Evolutionary conservation across 2,797 vertebrate genomes (phyloP), one percentile per base, ranked within the genome.

Genomic region (Rhinichthys osculus): DNA sequence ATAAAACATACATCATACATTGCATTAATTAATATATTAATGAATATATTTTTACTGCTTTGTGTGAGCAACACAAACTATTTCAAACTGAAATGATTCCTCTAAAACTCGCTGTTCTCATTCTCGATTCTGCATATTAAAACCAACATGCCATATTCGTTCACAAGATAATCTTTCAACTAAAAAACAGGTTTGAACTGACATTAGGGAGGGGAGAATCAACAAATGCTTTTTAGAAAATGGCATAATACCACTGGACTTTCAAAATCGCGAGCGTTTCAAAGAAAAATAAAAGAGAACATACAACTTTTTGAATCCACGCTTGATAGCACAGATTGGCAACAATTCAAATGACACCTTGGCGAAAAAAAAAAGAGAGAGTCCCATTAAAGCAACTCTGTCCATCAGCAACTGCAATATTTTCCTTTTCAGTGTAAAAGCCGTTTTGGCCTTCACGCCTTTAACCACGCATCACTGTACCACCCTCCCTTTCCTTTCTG

Each of bases 401-500:
- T 72, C 67, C 59, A 76, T 52, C 54, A 69, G 30, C 62, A 70
- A 40, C 40, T 35, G 64, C 73, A 78, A 35, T 33, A 83, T 87
- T 81, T 81, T 87, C 35, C 47, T 72, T 87, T 81, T 82, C 38
- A 21, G 78, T 72, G 66, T 73, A 69, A 84, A 62, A 79, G 47
- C 57, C 27, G 76, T 74, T 74, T 90, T 83, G 91, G 86, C 90
- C 91, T 86, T 78, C 85, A 89, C 90, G 87, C 87, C 89, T 91
- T 93, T 85, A 93, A 92, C 92, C 94, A 95, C 90, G 91, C 92
- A 90, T 87, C 90, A 83, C 91, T 92, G 91, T 92, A 91, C 83
- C 47, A 33, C 79, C 79, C 81, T 78, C 73, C 78, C 64, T 47
- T 50, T 76, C 57, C 67, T 57, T 16, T 83, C 80, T 57, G 59